Percentiles rank a stretch among this genome's conserved stretches.
Conservation (phyloP, 2,113 vertebrate species). For the Lophius piscatorius region DNA sequence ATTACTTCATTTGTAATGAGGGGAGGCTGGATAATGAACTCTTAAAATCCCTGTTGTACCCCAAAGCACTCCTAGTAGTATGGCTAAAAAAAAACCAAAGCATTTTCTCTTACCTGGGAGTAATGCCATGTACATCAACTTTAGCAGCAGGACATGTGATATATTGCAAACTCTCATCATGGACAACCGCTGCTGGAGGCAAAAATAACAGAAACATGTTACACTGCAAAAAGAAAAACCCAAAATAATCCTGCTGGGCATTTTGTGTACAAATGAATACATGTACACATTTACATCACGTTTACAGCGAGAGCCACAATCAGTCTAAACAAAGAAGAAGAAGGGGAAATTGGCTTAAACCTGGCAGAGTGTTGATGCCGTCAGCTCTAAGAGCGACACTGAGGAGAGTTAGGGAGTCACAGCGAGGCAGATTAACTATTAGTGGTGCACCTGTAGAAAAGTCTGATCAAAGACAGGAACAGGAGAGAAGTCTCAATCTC, state of each 20-base stretch:
- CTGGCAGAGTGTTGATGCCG: too few relatives aligned
- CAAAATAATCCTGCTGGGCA: too few relatives aligned
- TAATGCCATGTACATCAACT: constrained; percentile 26
- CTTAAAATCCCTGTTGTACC: too few relatives aligned
- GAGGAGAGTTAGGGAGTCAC: too few relatives aligned
- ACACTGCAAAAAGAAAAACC: too few relatives aligned
- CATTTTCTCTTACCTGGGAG: constrained; percentile 37
- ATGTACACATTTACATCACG: too few relatives aligned
- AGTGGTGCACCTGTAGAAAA: background rate
- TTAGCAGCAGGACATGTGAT: constrained; percentile 3
- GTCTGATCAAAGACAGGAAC: background rate
- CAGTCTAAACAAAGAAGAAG: background rate
- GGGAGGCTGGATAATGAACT: too few relatives aligned
- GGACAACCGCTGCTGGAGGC: background rate
- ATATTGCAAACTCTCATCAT: constrained; percentile 19
- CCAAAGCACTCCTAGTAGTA: too few relatives aligned
- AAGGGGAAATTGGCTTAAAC: background rate
- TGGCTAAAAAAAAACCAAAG: background rate
- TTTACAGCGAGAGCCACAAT: background rate
- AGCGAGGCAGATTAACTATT: too few relatives aligned
- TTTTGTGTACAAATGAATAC: too few relatives aligned
- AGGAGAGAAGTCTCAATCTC: background rate
- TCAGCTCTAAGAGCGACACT: too few relatives aligned
- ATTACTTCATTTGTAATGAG: too few relatives aligned
- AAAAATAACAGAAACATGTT: background rate